Base-by-base conservation (phyloP, 1,140 invertebrate species). In the Ceratina japonica region DNA sequence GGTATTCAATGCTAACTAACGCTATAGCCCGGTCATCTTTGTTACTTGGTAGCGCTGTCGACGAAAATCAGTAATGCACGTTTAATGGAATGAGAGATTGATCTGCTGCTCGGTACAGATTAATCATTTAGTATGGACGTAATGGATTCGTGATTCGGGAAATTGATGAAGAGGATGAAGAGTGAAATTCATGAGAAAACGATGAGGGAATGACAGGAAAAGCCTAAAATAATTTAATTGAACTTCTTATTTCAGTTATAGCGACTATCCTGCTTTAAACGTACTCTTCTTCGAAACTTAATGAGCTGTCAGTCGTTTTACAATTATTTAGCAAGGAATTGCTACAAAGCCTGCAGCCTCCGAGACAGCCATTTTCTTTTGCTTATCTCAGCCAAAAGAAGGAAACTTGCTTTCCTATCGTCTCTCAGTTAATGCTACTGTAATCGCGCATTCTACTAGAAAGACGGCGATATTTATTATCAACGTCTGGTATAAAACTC, bases 391-490 rank as follows among this genome's bases (percentile, higher is more conserved):
- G 1, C 5, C 10, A 16, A n/a, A 44, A 51, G 37, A 58, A 18
- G 16, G 37, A 51, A 52, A 24, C 58, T 52, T 16, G 27, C 27
- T 24, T 54, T 63, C 44, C 31, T 70, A 54, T 72, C 75, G 15
- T 58, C 52, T 54, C 63, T 15, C 18, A 59, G n/a, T 16, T 56
- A 31, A 22, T 37, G 27, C 49, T 16, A 62, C 68, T 77, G 52
- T 27, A 37, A 61, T 51, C 58, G 56, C 20, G 24, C 65, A 71
- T 24, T 12, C 24, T 61, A 10, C 37, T 44, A 71, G 66, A 71
- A 18, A 64, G 75, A 72, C 20, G 49, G n/a, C 75, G 54, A 27
- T 71, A 12, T 27, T 71, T 63, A 78, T 72, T 71, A 78, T 64
- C 59, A 18, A 22, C 12, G 18, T 1, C n/a, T n/a, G n/a, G n/a